Conservation (phyloP, 2,797 vertebrate species). For the Hippopotamyrus pictus region DNA sequence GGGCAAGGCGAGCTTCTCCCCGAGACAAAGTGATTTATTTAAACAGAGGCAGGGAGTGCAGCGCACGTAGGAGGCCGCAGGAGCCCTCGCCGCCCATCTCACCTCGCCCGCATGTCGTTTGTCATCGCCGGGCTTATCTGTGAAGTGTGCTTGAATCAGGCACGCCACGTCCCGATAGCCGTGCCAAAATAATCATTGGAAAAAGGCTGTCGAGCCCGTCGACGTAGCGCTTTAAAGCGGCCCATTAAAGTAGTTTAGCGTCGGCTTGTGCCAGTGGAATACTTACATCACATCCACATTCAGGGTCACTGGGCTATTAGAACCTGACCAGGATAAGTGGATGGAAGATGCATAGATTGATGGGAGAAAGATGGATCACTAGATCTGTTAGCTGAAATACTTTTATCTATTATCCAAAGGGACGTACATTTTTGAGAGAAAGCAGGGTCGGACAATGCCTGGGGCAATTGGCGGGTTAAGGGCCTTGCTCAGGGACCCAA, state of each 20-base stretch:
- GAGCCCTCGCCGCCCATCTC: background rate
- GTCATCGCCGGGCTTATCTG: conserved; percentile 45
- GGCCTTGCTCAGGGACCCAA: background rate
- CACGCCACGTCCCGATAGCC: conserved; percentile 51
- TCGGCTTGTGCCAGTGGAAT: conserved; percentile 22
- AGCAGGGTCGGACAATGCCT: background rate
- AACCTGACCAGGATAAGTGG: background rate
- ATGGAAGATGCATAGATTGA: background rate
- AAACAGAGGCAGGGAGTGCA: conserved; percentile 28
- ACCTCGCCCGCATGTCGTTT: conserved; percentile 46
- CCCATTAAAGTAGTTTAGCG: conserved; percentile 13
- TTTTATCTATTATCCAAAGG: background rate
- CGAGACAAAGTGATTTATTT: conserved; percentile 33
- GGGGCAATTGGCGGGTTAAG: background rate
- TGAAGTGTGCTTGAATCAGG: conserved; percentile 36
- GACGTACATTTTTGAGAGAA: background rate
- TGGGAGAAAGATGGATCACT: background rate
- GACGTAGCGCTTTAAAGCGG: background rate
- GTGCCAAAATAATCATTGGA: conserved; percentile 39
- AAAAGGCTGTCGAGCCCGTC: conserved; percentile 21
- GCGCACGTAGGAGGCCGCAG: conserved; percentile 23
- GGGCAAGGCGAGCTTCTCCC: conserved; percentile 15
- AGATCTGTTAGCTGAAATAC: background rate
- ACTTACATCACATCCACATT: background rate
- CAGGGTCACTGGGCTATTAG: background rate